A percentile compares a stretch with the other conserved stretches of the same genome.
Evolutionary conservation across 30 jellyfish, hydroid and myxozoan species (phyloP).

Genomic region (Pelagia noctiluca): DNA sequence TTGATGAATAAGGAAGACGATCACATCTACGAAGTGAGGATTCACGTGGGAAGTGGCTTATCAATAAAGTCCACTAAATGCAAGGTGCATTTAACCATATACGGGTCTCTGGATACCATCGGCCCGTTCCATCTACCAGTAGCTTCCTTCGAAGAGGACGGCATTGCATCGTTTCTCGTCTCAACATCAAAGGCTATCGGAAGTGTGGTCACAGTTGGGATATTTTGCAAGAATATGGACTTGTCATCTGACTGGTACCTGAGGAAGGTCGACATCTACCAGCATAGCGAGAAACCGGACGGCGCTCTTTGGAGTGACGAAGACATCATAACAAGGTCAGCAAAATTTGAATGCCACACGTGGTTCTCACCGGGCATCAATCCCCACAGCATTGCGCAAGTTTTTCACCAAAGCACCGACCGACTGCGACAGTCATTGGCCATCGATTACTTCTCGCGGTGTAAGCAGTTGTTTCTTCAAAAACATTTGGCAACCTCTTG

Average conservation of each 20-base stretch:
- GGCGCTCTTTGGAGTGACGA: conserved; percentile 62
- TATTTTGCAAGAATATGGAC: conserved; percentile 63
- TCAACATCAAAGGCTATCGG: conserved; percentile 43
- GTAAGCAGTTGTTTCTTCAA: conserved; percentile 62
- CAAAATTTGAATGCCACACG: conserved; percentile 57
- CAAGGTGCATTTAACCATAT: conserved; percentile 18
- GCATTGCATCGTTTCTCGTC: conserved; percentile 53
- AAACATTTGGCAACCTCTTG: conserved; percentile 62
- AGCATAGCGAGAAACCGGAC: conserved; percentile 63
- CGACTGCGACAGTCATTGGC: conserved; percentile 13
- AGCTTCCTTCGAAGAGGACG: conserved; percentile 52
- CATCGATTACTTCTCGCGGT: conserved; percentile 43
- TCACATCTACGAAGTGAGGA: conserved; percentile 43
- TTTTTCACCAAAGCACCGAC: conserved; percentile 22
- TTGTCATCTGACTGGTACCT: conserved; percentile 57
- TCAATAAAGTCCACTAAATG: conserved; percentile 44
- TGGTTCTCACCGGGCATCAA: conserved; percentile 57
- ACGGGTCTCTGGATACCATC: conserved; percentile 45
- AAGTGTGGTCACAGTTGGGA: conserved; percentile 37
- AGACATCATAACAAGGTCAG: conserved; percentile 45
- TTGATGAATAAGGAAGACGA: conserved; percentile 40
- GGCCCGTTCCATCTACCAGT: conserved; percentile 56
- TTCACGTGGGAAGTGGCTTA: conserved; percentile 63
- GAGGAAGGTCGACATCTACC: conserved; percentile 41
- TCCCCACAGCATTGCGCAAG: conserved; percentile 56